Evolutionary conservation across 2,797 vertebrate genomes (phyloP).

Genomic region (Geotria australis): DNA sequence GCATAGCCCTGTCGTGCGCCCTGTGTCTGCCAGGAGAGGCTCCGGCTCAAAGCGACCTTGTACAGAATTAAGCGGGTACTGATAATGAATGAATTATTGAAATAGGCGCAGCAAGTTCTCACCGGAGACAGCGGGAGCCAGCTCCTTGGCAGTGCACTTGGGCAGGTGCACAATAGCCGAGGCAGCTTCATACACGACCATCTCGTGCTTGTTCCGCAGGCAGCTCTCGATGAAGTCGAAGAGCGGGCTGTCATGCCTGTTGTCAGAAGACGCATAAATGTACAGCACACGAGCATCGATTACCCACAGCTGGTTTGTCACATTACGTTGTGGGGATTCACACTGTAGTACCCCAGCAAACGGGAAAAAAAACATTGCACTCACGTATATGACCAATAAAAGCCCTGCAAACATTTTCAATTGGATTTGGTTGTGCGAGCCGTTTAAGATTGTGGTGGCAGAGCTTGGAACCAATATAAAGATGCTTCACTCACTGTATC

Average conservation of each 20-base stretch:
- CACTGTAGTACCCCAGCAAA: no score
- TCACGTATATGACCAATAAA: no score
- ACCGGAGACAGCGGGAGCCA: conserved; percentile 31
- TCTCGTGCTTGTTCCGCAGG: conserved; percentile 27
- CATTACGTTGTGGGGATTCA: neutral
- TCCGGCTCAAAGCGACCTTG: no score
- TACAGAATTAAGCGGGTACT: no score
- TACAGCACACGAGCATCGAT: neutral
- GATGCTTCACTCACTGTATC: no score
- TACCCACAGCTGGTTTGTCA: neutral
- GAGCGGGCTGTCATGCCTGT: conserved; percentile 21
- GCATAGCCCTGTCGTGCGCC: no score
- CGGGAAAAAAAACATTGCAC: neutral
- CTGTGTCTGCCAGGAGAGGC: no score
- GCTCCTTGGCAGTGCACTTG: conserved; percentile 26
- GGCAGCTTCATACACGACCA: conserved; percentile 36
- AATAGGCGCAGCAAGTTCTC: neutral
- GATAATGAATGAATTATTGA: no score
- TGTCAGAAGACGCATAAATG: neutral
- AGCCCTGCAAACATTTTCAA: no score
- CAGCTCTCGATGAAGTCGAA: conserved; percentile 35
- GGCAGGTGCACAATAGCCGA: conserved; percentile 27
- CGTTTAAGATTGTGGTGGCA: no score
- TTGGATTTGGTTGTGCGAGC: no score
- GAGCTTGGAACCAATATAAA: no score